These are phyloP conservation scores for Nothocercus julius DNA, from an alignment of 2,113 vertebrate species.

Conservation along the genomic window DNA sequence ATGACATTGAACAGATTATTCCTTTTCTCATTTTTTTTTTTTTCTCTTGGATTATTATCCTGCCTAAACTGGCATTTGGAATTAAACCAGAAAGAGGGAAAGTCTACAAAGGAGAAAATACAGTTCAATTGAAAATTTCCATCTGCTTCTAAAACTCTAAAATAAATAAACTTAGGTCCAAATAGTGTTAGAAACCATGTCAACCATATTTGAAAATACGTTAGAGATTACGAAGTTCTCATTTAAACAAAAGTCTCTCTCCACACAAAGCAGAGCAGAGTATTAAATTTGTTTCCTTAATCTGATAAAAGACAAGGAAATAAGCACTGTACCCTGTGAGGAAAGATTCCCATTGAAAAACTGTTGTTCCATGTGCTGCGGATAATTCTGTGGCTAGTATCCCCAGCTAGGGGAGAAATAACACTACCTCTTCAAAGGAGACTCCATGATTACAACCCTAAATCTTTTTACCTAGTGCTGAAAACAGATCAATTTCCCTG, in stretches of 20 bases:
- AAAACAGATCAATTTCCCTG: background rate
- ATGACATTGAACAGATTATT: background rate
- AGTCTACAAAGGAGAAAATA: background rate
- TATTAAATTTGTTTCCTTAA: background rate
- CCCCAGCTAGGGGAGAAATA: background rate
- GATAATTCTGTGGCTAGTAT: rapidly evolving
- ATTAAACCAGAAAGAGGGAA: background rate
- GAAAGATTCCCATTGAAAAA: background rate
- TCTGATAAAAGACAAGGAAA: background rate
- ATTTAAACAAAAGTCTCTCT: background rate
- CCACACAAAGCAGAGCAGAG: background rate
- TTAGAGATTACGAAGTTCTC: background rate
- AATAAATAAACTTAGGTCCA: background rate
- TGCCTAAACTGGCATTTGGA: background rate
- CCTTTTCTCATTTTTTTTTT: background rate
- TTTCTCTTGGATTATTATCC: background rate
- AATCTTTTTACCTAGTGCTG: background rate
- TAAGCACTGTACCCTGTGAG: background rate
- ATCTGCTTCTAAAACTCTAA: background rate
- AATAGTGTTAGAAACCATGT: background rate
- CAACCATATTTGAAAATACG: background rate
- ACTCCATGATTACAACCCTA: background rate
- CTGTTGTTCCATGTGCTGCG: background rate
- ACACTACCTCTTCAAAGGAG: background rate
- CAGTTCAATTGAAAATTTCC: rapidly evolving